Conservation (phyloP, 2,113 vertebrate genomes). For the Bubo scandiacus region DNA sequence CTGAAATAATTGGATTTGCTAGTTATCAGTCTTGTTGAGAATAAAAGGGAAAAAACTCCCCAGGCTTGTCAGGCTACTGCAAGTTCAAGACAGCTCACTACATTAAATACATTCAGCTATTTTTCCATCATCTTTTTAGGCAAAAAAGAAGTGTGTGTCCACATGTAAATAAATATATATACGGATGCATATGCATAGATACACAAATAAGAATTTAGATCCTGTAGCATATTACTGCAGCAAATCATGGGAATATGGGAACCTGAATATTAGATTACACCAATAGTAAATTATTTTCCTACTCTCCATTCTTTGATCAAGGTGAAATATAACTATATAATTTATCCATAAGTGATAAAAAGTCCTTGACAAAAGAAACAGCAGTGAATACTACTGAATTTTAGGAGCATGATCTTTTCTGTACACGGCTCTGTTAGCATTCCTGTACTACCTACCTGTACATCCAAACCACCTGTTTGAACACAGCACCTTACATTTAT, state of each 20-base stretch:
- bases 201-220: not conserved
- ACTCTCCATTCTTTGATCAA: not conserved
- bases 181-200: not conserved
- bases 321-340: not conserved
- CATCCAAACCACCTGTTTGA: not conserved
- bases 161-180: not conserved
- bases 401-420: not conserved
- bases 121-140: not conserved
- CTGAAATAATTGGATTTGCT: not conserved
- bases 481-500: not conserved
- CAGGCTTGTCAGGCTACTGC: not conserved
- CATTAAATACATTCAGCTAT: not conserved
- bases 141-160: not conserved
- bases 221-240: not conserved
- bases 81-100: not conserved
- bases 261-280: not conserved
- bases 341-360: not conserved
- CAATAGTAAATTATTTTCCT: not conserved
- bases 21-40: not conserved
- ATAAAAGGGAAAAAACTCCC: not conserved
- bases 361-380: not conserved
- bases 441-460: not conserved
- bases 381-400: not conserved
- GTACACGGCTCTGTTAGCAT: accelerated
- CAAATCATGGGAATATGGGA: not conserved